Base-by-base conservation (phyloP, 2,113 vertebrate genomes). In the Ramphastos sulfuratus region DNA sequence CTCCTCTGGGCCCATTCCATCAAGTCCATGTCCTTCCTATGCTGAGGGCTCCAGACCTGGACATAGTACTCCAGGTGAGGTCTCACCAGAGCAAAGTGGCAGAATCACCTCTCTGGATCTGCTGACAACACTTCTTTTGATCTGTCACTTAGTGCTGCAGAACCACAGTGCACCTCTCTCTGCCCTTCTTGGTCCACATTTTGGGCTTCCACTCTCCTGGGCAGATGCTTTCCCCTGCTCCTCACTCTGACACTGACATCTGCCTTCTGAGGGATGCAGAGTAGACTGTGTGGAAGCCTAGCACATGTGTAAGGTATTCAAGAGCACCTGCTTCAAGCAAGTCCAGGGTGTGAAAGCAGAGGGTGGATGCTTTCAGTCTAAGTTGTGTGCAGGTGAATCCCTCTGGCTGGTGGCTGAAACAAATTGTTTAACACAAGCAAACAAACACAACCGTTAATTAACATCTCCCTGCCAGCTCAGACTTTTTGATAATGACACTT, bases 181-280 rank as follows among this genome's bases (percentile, higher is more conserved):
- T 89, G 65, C 67, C 78, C 55, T 8, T 59, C 7, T 63, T 23
- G 7, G 73, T 52, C 30, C 46, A 25, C 25, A 4, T 10, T 59
- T 61, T 8, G 55, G 25, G 50, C 60, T 83, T 52, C 67, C 48
- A 66, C 16, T 70, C 9, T 89, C 39, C n/a, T 3, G 6, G 78
- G 21, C 30, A 46, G 39, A 33, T 33, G 35, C 30, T 82, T 30
- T 37, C 14, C 65, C 20, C 30, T 37, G 37, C 42, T 64, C 5
- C 50, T 30, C 3, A 0, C 17, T 58, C 25, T 17, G 6, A 20
- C 37, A 33, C 77, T 12, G 65, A 31, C 18, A 16, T 15, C 37
- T 10, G 6, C 39, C 66, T 56, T 1, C 69, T 4, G 1, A 15
- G 25, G 10, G 4, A 12, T 48, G 5, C 24, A 1, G 24, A 4